phyloP scores from a whole-genome alignment of 1,140 invertebrate genomes.

The Drosophila sproati region DNA sequence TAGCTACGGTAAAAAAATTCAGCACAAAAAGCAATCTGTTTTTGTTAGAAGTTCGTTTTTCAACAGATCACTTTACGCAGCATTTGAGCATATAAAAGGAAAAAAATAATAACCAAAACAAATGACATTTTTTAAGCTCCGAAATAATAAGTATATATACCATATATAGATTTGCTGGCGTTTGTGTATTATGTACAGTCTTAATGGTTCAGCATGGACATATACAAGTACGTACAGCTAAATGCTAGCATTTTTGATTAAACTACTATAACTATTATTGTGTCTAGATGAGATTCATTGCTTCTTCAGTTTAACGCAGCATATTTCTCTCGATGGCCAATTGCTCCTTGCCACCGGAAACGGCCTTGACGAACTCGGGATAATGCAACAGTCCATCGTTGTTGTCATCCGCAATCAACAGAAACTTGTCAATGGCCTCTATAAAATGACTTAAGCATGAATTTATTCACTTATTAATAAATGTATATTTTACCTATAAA shows the following conservation, averaged over 20 bases:
- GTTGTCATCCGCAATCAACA: conserved; percentile 91
- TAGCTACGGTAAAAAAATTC: conserved; percentile 1
- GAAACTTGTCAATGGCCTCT: conserved; percentile 91
- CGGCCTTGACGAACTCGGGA: conserved; percentile 88
- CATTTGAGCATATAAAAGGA: too few relatives aligned
- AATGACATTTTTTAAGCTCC: too few relatives aligned
- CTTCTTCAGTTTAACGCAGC: conserved; percentile 46
- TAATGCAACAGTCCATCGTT: conserved; percentile 92
- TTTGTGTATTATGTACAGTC: conserved; percentile 61
- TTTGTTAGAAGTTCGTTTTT: too few relatives aligned
- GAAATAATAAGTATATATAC: too few relatives aligned
- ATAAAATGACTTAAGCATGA: conserved; percentile 44
- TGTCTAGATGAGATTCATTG: conserved; percentile 30
- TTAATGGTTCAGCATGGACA: conserved; percentile 46
- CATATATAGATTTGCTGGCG: too few relatives aligned
- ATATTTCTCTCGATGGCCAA: conserved; percentile 56
- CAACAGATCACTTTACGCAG: too few relatives aligned
- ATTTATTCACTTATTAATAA: neutral
- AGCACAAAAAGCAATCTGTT: neutral
- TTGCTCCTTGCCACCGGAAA: conserved; percentile 69
- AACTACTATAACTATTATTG: conserved; percentile 73
- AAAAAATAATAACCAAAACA: too few relatives aligned
- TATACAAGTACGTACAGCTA: conserved; percentile 26
- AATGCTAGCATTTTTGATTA: conserved; percentile 45
- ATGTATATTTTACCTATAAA: conserved; percentile 67